phyloP scores from a whole-genome alignment of 1,140 invertebrate species.

The Heterodera carotae region DNA sequence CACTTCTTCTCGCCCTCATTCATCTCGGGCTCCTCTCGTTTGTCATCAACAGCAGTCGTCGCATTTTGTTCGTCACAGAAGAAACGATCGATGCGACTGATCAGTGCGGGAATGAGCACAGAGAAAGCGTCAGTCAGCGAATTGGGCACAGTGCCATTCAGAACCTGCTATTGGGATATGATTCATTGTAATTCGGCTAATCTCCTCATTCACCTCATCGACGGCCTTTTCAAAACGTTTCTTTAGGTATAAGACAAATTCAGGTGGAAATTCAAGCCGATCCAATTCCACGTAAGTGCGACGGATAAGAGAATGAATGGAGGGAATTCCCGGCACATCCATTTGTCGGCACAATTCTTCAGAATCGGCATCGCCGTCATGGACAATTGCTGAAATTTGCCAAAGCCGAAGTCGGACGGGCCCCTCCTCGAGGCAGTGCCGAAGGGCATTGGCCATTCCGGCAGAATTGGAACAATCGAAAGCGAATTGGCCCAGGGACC shows the following conservation, averaged over 20 bases:
- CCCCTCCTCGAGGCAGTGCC: constrained; percentile 19
- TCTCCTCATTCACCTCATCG: constrained; percentile 11
- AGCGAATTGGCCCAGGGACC: constrained; percentile 21
- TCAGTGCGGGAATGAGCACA: constrained; percentile 1
- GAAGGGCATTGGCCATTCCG: constrained; percentile 17
- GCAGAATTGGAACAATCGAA: background rate
- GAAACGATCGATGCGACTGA: constrained; percentile 4
- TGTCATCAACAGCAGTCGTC: background rate
- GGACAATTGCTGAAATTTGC: constrained; percentile 31
- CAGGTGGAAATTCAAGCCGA: constrained; percentile 10
- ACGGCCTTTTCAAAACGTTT: constrained; percentile 20
- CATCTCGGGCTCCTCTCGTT: background rate
- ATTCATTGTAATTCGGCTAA: background rate
- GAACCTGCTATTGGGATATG: background rate
- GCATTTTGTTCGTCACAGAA: background rate
- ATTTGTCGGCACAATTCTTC: constrained; percentile 19
- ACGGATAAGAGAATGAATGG: constrained; percentile 12
- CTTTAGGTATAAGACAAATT: constrained; percentile 7
- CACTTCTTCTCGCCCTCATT: constrained; percentile 9
- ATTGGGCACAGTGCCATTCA: background rate
- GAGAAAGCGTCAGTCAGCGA: background rate
- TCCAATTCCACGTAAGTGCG: constrained; percentile 25
- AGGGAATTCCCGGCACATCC: constrained; percentile 20
- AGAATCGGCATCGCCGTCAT: constrained; percentile 20
- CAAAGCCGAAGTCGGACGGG: constrained; percentile 12